Percentiles rank a stretch among this genome's conserved stretches.
Evolutionary conservation across 2,113 vertebrate genomes (phyloP).

Genomic region (Halcyon malimbica): DNA sequence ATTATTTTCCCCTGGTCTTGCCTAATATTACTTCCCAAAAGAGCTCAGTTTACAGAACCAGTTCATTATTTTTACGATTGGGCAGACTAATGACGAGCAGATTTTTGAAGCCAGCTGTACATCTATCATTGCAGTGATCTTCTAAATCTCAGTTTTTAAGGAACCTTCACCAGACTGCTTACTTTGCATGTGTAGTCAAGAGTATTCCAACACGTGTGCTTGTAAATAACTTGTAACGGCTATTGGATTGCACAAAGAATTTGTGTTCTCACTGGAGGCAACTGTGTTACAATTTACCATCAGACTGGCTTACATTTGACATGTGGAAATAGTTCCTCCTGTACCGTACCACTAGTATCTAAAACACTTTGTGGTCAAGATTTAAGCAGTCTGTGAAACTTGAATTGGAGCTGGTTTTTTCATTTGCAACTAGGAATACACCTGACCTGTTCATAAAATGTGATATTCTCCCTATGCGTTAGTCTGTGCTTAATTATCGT

Average conservation of each 20-base stretch:
- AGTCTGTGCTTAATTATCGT: neutral
- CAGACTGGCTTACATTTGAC: neutral
- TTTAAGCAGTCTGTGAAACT: neutral
- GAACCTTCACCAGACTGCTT: neutral
- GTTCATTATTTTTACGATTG: neutral
- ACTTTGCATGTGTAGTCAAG: rapidly evolving
- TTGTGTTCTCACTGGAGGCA: neutral
- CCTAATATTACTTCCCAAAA: neutral
- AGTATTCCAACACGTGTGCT: neutral
- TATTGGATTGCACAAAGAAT: neutral
- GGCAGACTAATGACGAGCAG: neutral
- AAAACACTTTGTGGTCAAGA: neutral
- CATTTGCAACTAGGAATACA: neutral
- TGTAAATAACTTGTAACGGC: neutral
- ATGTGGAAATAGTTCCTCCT: neutral
- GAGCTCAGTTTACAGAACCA: neutral
- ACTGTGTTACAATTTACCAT: neutral
- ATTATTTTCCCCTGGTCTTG: neutral
- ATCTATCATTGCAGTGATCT: neutral
- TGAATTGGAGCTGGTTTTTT: neutral
- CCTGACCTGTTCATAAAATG: neutral
- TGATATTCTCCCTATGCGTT: neutral
- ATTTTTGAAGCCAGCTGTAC: neutral
- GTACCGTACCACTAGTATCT: neutral
- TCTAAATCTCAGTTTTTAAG: neutral